A percentile compares a stretch with the other conserved stretches of the same genome.
phyloP scores from a whole-genome alignment of 2,113 vertebrate genomes.

The Chlamydotis undulata region DNA sequence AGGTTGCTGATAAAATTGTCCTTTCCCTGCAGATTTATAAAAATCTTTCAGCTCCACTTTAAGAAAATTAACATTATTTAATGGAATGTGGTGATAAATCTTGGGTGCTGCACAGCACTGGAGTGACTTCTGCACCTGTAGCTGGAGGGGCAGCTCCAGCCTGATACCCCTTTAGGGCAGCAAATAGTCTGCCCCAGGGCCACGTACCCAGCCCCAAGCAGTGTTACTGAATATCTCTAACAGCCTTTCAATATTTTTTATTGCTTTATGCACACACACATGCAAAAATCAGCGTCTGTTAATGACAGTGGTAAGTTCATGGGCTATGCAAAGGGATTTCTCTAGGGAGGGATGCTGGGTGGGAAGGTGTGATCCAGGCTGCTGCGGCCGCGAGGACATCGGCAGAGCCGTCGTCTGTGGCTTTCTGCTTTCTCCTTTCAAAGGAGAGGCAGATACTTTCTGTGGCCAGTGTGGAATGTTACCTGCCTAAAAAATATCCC shows the following conservation, averaged over 20 bases:
- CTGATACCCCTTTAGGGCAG: neutral
- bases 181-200: neutral
- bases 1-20: neutral
- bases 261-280: no score
- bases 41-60: neutral
- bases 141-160: neutral
- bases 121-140: neutral
- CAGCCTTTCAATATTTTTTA: neutral
- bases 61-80: neutral
- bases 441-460: neutral
- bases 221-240: neutral
- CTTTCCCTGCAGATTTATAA: neutral
- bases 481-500: neutral
- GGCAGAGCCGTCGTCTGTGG: neutral
- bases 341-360: neutral
- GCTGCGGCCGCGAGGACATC: neutral
- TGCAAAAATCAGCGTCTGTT: neutral
- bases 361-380: neutral
- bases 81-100: neutral
- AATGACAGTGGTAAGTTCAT: neutral
- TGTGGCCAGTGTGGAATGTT: neutral
- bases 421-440: neutral
- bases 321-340: neutral
- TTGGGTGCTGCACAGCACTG: neutral
- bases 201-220: neutral